Conservation (phyloP, 2,888 invertebrate genomes). For the Drosophila peninsularis region DNA sequence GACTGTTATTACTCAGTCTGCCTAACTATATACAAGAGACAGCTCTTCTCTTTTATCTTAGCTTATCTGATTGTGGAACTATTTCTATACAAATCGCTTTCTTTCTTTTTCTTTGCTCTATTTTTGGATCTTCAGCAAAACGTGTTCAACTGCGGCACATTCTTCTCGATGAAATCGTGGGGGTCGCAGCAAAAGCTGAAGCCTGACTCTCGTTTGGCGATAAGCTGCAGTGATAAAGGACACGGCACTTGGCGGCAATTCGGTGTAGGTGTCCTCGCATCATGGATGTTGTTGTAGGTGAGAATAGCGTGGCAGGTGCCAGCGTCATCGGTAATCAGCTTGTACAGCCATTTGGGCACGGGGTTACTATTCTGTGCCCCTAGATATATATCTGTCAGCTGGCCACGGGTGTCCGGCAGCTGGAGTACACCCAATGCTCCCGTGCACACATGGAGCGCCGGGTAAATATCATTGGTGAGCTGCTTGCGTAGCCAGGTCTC, state of each 20-base stretch:
- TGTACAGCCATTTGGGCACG: slow-evolving; percentile 56
- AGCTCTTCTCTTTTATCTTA: neutral
- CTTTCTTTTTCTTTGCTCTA: neutral
- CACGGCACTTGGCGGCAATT: slow-evolving; percentile 24
- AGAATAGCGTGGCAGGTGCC: slow-evolving; percentile 30
- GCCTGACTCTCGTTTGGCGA: slow-evolving; percentile 11
- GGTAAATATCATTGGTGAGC: slow-evolving; percentile 1
- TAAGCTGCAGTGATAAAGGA: slow-evolving; percentile 5
- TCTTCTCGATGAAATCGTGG: slow-evolving; percentile 28
- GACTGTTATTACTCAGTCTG: neutral
- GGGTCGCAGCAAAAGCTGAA: slow-evolving; percentile 47
- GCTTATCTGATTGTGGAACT: neutral
- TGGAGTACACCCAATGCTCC: slow-evolving; percentile 43
- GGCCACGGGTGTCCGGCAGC: slow-evolving; percentile 2
- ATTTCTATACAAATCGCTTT: neutral
- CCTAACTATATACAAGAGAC: neutral
- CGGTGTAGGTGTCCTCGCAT: neutral
- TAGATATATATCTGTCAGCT: slow-evolving; percentile 32
- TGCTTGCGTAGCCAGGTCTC: slow-evolving; percentile 83
- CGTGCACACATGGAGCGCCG: slow-evolving; percentile 38
- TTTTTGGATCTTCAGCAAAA: slow-evolving; percentile 5
- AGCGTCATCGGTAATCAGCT: slow-evolving; percentile 33
- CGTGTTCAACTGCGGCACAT: slow-evolving; percentile 10
- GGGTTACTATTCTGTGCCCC: slow-evolving; percentile 16
- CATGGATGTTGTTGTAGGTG: slow-evolving; percentile 48